phyloP scores from a whole-genome alignment of 2,113 vertebrate species.

The Centropus bengalensis region DNA sequence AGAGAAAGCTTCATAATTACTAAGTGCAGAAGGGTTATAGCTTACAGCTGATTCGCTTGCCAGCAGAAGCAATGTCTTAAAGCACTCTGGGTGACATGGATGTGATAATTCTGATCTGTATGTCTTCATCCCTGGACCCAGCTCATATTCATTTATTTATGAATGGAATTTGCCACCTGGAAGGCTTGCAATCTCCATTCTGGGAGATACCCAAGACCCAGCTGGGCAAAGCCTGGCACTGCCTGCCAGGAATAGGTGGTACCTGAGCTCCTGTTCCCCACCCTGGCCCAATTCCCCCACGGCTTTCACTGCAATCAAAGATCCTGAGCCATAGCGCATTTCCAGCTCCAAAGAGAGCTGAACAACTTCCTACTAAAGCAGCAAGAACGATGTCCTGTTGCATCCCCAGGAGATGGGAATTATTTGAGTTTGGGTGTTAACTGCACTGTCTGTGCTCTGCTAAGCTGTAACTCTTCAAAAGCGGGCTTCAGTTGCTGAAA shows the following conservation, averaged over 20 bases:
- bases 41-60: not conserved
- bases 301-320: fast-evolving
- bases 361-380: not conserved
- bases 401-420: not conserved
- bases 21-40: not conserved
- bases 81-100: not conserved
- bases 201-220: not conserved
- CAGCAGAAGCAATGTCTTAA: not conserved
- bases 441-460: not conserved
- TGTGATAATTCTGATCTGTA: not conserved
- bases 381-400: not conserved
- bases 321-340: not conserved
- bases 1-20: not conserved
- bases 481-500: not conserved
- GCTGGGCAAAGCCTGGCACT: not conserved
- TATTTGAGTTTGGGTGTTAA: not conserved
- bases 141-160: not conserved
- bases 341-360: not conserved
- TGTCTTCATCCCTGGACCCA: not conserved
- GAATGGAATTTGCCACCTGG: not conserved
- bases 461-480: not conserved
- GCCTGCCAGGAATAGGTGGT: not conserved
- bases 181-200: not conserved
- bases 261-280: fast-evolving
- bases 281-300: fast-evolving